Evolutionary conservation across 2,797 vertebrate species (phyloP).

Genomic region (Sparus aurata): DNA sequence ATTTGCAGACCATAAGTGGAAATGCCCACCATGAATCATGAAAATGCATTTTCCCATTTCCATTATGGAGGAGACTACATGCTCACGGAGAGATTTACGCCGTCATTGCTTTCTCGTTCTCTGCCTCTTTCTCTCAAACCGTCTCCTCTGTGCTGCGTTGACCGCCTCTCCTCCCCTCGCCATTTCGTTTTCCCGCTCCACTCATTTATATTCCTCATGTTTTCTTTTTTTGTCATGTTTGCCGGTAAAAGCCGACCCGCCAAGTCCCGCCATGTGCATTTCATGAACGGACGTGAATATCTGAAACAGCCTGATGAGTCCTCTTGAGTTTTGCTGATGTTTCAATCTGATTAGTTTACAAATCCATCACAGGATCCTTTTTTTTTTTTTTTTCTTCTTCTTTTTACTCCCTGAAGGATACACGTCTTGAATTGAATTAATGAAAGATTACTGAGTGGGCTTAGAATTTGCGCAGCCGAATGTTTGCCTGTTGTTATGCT

Average conservation of each 20-base stretch:
- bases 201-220: constrained; percentile 50
- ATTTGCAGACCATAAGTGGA: constrained; percentile 81
- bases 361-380: constrained; percentile 60
- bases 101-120: constrained; percentile 65
- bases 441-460: constrained; percentile 48
- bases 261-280: constrained; percentile 12
- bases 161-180: constrained; percentile 24
- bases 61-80: constrained; percentile 77
- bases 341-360: constrained; percentile 67
- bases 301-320: constrained; percentile 48
- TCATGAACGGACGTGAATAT: constrained; percentile 33
- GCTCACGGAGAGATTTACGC: constrained; percentile 81
- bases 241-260: constrained; percentile 39
- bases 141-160: constrained; percentile 24
- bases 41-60: constrained; percentile 80
- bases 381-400: constrained; percentile 17
- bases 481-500: constrained; percentile 52
- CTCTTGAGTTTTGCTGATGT: constrained; percentile 35
- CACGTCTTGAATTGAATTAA: constrained; percentile 59
- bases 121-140: constrained; percentile 33
- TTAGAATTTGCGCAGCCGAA: constrained; percentile 53
- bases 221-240: constrained; percentile 35
- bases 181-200: constrained; percentile 43
- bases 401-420: constrained; percentile 40
- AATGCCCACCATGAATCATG: constrained; percentile 84